These are phyloP conservation scores for Protodeltote pygarga DNA, from an alignment of 2,888 invertebrate species.

Conservation along the genomic window DNA sequence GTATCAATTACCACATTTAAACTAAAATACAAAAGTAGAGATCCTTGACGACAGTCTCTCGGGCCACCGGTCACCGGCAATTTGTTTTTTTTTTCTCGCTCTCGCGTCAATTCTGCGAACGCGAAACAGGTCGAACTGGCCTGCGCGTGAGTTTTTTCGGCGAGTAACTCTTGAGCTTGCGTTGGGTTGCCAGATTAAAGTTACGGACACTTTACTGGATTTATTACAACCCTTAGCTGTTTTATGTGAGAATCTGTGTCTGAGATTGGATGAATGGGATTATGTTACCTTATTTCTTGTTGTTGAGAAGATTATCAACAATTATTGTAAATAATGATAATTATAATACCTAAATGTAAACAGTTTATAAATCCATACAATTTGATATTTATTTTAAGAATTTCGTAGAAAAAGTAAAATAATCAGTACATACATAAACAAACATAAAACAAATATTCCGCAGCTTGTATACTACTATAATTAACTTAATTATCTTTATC, in stretches of 20 bases:
- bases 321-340: background rate
- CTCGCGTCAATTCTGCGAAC: slow-evolving; percentile 75
- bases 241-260: slow-evolving; percentile 25
- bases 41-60: slow-evolving; percentile 77
- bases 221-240: slow-evolving; percentile 42
- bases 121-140: slow-evolving; percentile 78
- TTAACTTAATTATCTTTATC: slow-evolving; percentile 1
- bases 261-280: slow-evolving; percentile 5
- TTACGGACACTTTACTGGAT: slow-evolving; percentile 37
- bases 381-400: too few relatives aligned
- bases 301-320: background rate
- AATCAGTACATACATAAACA: background rate
- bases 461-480: background rate
- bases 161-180: slow-evolving; percentile 61
- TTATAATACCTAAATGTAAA: background rate
- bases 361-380: too few relatives aligned
- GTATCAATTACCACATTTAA: slow-evolving; percentile 37
- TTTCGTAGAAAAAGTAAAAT: too few relatives aligned
- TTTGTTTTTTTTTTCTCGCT: slow-evolving; percentile 72
- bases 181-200: slow-evolving; percentile 61
- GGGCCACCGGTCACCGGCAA: slow-evolving; percentile 70
- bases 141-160: slow-evolving; percentile 77
- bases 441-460: background rate
- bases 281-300: background rate
- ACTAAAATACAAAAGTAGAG: slow-evolving; percentile 69